phyloP scores from a whole-genome alignment of 2,888 invertebrate genomes.

The Orthosia incerta region DNA sequence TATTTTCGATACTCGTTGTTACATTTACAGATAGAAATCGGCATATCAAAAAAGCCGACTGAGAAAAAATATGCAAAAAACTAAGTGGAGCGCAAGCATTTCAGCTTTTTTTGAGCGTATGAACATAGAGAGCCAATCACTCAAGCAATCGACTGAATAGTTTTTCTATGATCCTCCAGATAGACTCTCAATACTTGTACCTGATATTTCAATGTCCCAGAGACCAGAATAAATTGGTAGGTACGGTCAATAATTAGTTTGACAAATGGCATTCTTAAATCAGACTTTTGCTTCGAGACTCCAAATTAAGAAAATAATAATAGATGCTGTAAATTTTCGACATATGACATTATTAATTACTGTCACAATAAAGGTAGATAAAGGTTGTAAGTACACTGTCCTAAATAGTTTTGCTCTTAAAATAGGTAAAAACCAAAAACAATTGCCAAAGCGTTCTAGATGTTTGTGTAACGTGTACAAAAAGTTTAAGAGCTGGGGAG shows the following conservation, averaged over 20 bases:
- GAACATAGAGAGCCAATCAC: constrained; percentile 4
- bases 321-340: constrained; percentile 14
- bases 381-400: constrained; percentile 7
- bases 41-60: neutral
- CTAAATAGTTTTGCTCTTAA: constrained; percentile 8
- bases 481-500: no score
- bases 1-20: no score
- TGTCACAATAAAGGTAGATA: neutral
- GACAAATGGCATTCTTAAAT: neutral
- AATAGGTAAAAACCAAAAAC: constrained; percentile 5
- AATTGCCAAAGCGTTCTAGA: neutral
- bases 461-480: neutral
- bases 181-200: neutral
- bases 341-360: constrained; percentile 33
- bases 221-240: neutral
- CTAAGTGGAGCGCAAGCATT: constrained; percentile 1
- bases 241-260: constrained; percentile 1
- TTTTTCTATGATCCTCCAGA: neutral
- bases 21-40: neutral
- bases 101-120: neutral
- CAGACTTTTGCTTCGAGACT: neutral
- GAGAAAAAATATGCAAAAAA: constrained; percentile 5
- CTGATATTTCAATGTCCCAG: neutral
- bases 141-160: neutral
- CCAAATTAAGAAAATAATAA: constrained; percentile 31